These are phyloP conservation scores for Eulemur rufifrons DNA, from an alignment of 2,113 vertebrate genomes.

Conservation along the genomic window DNA sequence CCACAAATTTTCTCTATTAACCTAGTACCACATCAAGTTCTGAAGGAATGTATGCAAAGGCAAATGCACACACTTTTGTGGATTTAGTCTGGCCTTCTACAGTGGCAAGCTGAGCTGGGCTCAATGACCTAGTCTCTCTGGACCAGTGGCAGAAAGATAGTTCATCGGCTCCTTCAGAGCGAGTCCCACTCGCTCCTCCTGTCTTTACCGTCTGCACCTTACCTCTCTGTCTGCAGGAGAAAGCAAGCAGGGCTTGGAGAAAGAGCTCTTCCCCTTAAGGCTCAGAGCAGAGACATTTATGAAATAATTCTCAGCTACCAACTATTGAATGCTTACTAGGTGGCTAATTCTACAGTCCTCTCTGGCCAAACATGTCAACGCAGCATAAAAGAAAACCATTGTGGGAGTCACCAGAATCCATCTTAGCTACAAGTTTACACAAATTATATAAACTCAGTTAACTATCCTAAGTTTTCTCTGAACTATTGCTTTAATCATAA, in stretches of 20 bases:
- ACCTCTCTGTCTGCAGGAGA: neutral
- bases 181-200: neutral
- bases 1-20: neutral
- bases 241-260: neutral
- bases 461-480: constrained; percentile 13
- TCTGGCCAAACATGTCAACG: neutral
- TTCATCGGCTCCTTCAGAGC: neutral
- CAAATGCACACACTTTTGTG: neutral
- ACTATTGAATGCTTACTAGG: neutral
- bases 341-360: neutral
- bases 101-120: neutral
- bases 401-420: neutral
- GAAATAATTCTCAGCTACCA: neutral
- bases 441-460: neutral
- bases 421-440: neutral
- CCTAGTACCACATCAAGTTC: neutral
- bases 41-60: neutral
- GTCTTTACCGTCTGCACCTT: neutral
- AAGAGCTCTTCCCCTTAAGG: neutral
- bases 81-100: neutral
- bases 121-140: neutral
- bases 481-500: constrained; percentile 39
- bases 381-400: neutral
- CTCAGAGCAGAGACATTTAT: neutral
- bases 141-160: neutral